Conservation (phyloP, 2,113 vertebrate species). For the Aldabrachelys gigantea region DNA sequence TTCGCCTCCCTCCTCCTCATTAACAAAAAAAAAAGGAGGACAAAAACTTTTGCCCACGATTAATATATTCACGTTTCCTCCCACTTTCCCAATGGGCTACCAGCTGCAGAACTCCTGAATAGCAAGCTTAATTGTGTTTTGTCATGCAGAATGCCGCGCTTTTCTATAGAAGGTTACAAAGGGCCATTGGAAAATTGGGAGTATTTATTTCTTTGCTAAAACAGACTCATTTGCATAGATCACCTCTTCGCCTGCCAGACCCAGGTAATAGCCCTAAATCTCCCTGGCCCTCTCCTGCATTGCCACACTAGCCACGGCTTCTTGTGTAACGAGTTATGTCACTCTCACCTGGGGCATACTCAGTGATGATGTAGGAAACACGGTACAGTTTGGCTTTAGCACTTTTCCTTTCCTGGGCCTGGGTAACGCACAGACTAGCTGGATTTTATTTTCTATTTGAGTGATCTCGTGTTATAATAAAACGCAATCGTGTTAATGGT, state of each 20-base stretch:
- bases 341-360: neutral
- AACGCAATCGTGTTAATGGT: neutral
- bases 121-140: slow-evolving; percentile 96
- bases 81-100: slow-evolving; percentile 89
- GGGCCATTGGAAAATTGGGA: slow-evolving; percentile 78
- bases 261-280: slow-evolving; percentile 68
- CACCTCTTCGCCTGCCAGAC: slow-evolving; percentile 69
- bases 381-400: neutral
- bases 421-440: neutral
- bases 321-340: neutral
- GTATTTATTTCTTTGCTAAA: slow-evolving; percentile 70
- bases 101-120: slow-evolving; percentile 95
- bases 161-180: slow-evolving; percentile 89
- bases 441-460: neutral
- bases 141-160: slow-evolving; percentile 92
- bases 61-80: slow-evolving; percentile 87
- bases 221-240: slow-evolving; percentile 71
- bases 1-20: slow-evolving; percentile 24
- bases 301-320: neutral
- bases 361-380: neutral
- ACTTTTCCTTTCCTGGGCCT: neutral
- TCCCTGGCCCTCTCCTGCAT: neutral
- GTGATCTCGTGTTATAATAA: neutral
- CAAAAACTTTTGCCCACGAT: slow-evolving; percentile 75
- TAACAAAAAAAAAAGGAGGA: slow-evolving; percentile 53